These are phyloP conservation scores for Gymnoscopelus braueri DNA, from an alignment of 2,797 vertebrate species.

Conservation along the genomic window DNA sequence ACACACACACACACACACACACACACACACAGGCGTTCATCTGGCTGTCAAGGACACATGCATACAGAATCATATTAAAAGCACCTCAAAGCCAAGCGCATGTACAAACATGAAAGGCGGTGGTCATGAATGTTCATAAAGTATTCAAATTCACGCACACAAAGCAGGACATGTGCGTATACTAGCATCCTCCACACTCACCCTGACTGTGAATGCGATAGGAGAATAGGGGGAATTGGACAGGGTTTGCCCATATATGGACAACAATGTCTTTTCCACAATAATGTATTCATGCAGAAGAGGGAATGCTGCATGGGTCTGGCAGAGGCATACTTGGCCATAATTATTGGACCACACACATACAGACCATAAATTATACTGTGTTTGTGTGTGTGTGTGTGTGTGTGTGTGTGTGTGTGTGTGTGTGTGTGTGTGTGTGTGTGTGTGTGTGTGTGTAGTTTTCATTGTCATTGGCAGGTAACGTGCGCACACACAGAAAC, in stretches of 20 bases:
- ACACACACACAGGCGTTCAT: not conserved
- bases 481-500: conserved; percentile 21
- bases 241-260: conserved; percentile 17
- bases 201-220: not conserved
- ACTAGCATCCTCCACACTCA: not conserved
- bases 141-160: not conserved
- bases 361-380: conserved; percentile 1
- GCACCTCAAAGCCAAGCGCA: not conserved
- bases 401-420: too few species aligned
- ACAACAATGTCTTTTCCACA: conserved; percentile 13
- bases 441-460: too few species aligned
- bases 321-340: conserved; percentile 12
- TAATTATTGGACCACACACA: conserved; percentile 24
- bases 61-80: conserved; percentile 9
- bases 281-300: conserved; percentile 22
- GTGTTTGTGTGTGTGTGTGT: too few species aligned
- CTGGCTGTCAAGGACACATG: conserved; percentile 23
- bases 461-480: too few species aligned
- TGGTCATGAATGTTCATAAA: not conserved
- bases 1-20: conserved; percentile 22
- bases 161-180: not conserved
- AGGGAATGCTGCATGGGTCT: conserved; percentile 8
- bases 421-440: too few species aligned
- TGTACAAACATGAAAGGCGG: not conserved
- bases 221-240: conserved; percentile 15